These are phyloP conservation scores for Leptinotarsa lineolata DNA, from an alignment of 1,140 invertebrate species.

Conservation along the genomic window DNA sequence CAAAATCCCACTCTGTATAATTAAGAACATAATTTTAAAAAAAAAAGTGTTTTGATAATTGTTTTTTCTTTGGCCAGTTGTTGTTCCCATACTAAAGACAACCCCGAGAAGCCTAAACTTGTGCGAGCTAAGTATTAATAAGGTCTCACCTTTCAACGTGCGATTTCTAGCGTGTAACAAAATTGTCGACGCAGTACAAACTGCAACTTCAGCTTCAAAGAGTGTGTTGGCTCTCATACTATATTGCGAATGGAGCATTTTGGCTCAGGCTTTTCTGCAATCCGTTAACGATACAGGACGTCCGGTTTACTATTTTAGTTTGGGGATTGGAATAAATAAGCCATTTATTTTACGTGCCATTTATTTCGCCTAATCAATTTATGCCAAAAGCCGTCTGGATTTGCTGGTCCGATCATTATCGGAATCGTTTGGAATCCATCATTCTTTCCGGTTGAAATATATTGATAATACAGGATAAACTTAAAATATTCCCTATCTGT, in stretches of 20 bases:
- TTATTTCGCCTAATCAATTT: constrained; percentile 40
- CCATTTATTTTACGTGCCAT: constrained; percentile 43
- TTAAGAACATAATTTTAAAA: too few relatives aligned
- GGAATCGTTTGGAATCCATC: background rate
- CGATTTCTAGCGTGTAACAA: too few relatives aligned
- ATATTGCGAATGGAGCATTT: constrained; percentile 47
- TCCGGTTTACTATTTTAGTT: constrained; percentile 50
- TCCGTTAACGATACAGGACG: constrained; percentile 45
- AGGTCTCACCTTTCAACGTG: too few relatives aligned
- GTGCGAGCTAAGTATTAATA: too few relatives aligned
- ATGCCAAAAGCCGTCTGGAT: background rate
- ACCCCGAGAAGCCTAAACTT: too few relatives aligned
- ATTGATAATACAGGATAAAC: background rate
- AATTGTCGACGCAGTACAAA: too few relatives aligned
- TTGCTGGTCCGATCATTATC: background rate
- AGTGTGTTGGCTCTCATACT: constrained; percentile 25
- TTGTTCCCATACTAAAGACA: too few relatives aligned
- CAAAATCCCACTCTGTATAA: too few relatives aligned
- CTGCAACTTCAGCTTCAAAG: too few relatives aligned
- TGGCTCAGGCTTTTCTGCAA: constrained; percentile 42
- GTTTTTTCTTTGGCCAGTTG: too few relatives aligned
- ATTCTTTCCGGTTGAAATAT: background rate
- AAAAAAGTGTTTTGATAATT: too few relatives aligned
- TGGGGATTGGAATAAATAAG: constrained; percentile 46
- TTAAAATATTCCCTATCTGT: too few relatives aligned